phyloP scores from a whole-genome alignment of 2,797 vertebrate genomes.

The Sebastes kiyomatsui region DNA sequence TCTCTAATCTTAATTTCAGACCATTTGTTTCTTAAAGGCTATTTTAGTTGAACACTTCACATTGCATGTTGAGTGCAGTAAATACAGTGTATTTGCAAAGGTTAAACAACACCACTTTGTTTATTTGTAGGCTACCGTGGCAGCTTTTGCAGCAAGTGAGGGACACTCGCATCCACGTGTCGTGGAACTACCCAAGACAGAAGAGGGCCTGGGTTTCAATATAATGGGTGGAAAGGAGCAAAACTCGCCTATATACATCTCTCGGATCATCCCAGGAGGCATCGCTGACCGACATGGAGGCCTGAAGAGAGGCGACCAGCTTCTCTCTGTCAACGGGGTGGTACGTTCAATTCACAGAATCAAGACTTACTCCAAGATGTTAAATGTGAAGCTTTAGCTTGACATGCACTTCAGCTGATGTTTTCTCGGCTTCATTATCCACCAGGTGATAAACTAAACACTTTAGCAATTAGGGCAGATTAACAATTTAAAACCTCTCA shows the following conservation, averaged over 20 bases:
- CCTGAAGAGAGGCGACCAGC: constrained; percentile 96
- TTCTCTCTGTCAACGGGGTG: constrained; percentile 98
- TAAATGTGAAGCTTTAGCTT: not conserved
- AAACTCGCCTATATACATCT: constrained; percentile 99
- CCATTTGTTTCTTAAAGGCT: not conserved
- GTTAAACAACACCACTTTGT: not conserved
- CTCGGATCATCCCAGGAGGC: constrained; percentile 96
- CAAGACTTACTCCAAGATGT: not conserved
- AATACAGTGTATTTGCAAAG: not conserved
- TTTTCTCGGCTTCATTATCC: not conserved
- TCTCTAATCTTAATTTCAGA: not conserved
- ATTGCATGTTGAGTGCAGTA: not conserved
- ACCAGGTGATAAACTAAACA: not conserved
- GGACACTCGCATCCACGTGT: constrained; percentile 98
- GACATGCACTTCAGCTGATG: not conserved
- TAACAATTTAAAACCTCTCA: not conserved
- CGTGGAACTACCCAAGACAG: constrained; percentile 97
- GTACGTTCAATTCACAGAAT: constrained; percentile 77
- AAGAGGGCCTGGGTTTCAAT: constrained; percentile 98
- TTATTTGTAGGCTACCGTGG: constrained; percentile 90
- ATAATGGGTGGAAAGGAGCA: constrained; percentile 99
- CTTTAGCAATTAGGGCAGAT: not conserved
- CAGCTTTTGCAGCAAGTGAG: constrained; percentile 98
- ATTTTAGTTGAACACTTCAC: not conserved
- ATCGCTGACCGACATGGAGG: constrained; percentile 96